Conservation (phyloP, 2,797 vertebrate species). For the Gymnothorax javanicus region DNA sequence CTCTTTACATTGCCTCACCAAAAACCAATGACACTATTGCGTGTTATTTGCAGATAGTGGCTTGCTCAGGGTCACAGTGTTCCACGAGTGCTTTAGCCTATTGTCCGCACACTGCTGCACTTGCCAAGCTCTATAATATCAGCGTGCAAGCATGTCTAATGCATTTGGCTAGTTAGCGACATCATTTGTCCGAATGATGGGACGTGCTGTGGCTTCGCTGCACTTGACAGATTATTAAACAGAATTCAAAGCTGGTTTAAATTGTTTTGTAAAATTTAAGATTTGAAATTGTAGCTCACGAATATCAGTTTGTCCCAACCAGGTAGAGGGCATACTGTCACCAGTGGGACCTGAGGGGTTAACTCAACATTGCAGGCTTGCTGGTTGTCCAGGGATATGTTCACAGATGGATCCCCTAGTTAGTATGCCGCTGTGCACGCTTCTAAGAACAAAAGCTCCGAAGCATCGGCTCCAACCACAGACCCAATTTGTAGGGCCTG, state of each 20-base stretch:
- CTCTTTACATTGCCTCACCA: not conserved
- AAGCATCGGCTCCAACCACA: not conserved
- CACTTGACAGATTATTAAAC: not conserved
- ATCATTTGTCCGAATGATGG: not conserved
- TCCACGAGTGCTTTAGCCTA: not conserved
- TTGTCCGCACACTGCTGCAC: not conserved
- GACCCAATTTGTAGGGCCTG: not conserved
- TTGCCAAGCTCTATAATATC: slow-evolving; percentile 4
- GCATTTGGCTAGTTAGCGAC: slow-evolving; percentile 8
- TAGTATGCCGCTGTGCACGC: not conserved
- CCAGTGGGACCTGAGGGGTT: not conserved
- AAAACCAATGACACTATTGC: not conserved
- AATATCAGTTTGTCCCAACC: not conserved
- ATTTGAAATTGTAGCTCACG: not conserved
- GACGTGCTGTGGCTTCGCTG: not conserved
- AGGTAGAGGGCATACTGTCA: not conserved
- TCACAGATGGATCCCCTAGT: slow-evolving; percentile 13
- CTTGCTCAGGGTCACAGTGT: not conserved
- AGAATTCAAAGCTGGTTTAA: not conserved
- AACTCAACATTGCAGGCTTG: not conserved
- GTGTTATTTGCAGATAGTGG: slow-evolving; percentile 1
- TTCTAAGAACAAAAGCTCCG: not conserved
- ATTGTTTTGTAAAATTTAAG: not conserved
- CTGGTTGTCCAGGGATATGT: not conserved
- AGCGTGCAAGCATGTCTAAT: slow-evolving; percentile 9